Conservation (phyloP, 2,113 vertebrate genomes). For the Coptodon rendalli region DNA sequence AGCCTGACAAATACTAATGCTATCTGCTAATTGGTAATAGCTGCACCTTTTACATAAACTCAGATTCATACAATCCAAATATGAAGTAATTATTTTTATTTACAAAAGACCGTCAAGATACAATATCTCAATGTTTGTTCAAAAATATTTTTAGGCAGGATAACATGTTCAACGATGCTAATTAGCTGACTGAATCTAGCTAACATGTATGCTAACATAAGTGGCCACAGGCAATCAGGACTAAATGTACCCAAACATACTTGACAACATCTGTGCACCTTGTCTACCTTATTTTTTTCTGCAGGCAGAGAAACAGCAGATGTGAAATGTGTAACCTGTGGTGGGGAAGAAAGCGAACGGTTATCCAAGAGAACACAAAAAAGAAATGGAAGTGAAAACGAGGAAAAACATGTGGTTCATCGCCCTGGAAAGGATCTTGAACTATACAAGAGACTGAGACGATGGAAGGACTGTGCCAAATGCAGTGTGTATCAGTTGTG, state of each 20-base stretch:
- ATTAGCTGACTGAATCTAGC: background rate
- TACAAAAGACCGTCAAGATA: fast-evolving
- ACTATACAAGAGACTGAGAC: background rate
- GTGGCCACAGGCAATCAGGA: background rate
- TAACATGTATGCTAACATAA: background rate
- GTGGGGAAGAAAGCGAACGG: background rate
- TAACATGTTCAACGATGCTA: background rate
- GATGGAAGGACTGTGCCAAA: background rate
- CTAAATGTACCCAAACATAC: background rate
- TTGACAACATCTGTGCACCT: background rate
- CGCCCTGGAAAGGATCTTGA: background rate
- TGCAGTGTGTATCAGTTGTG: background rate
- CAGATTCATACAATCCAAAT: background rate
- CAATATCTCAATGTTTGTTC: fast-evolving
- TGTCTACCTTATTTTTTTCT: background rate
- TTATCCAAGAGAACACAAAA: background rate
- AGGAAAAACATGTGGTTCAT: background rate
- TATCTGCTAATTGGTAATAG: background rate
- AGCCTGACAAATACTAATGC: background rate
- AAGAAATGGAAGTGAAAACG: background rate
- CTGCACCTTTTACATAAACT: background rate
- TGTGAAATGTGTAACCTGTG: background rate
- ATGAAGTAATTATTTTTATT: background rate
- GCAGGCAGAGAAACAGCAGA: background rate
- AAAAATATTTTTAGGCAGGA: background rate